phyloP scores from a whole-genome alignment of 2,888 invertebrate species.

The Balanococcus diminutus region DNA sequence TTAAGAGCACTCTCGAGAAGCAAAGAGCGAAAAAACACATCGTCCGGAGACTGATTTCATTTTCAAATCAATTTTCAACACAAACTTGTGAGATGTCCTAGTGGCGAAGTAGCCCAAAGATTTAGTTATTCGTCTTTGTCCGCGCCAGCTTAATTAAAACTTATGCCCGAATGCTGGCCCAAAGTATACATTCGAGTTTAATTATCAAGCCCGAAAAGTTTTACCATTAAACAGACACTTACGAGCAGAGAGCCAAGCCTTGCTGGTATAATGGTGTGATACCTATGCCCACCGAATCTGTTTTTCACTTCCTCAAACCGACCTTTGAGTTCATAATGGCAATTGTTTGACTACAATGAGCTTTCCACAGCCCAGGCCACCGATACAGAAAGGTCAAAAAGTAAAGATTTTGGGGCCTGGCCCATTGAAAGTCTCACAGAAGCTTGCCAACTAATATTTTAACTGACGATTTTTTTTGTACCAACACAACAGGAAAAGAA shows the following conservation, averaged over 20 bases:
- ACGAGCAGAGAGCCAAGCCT: neutral
- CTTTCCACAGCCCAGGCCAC: neutral
- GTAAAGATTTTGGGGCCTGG: neutral
- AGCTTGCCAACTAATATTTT: too few relatives aligned
- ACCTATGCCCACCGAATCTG: neutral
- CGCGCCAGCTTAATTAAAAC: neutral
- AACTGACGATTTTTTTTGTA: too few relatives aligned
- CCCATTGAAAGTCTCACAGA: too few relatives aligned
- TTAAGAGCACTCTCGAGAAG: too few relatives aligned
- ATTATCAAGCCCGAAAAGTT: neutral
- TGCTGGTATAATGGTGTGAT: neutral
- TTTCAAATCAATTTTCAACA: neutral
- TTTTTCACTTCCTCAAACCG: neutral
- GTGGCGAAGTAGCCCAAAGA: neutral
- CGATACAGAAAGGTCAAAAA: neutral
- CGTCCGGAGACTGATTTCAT: neutral
- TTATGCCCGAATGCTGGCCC: neutral
- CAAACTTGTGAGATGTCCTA: neutral
- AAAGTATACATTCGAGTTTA: constrained; percentile 27
- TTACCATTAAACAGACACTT: neutral
- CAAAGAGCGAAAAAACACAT: neutral
- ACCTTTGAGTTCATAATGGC: neutral
- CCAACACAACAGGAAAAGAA: too few relatives aligned
- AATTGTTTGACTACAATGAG: neutral
- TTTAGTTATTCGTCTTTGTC: constrained; percentile 2